phyloP scores from a whole-genome alignment of 2,113 vertebrate genomes.

The Lepisosteus osseus region DNA sequence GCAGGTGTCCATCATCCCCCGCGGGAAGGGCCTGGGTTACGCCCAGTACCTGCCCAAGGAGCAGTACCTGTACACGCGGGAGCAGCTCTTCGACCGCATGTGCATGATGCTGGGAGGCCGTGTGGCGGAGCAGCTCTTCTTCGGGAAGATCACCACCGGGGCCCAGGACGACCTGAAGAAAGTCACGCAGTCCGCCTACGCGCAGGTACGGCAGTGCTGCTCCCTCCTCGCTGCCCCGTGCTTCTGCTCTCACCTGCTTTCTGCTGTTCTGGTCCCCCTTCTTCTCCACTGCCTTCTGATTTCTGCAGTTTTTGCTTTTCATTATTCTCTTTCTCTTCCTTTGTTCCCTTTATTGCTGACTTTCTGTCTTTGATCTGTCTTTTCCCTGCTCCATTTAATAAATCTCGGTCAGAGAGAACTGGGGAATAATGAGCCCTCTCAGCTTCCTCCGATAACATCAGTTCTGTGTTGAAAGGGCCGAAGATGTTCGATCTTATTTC shows the following conservation, averaged over 20 bases:
- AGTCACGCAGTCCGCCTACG: slow-evolving; percentile 59
- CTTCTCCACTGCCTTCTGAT: too few relatives aligned
- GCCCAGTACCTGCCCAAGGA: slow-evolving; percentile 62
- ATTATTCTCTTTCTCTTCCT: too few relatives aligned
- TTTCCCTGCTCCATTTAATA: too few relatives aligned
- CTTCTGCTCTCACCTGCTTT: not conserved
- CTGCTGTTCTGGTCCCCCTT: not conserved
- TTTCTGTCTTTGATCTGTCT: too few relatives aligned
- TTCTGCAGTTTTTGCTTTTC: too few relatives aligned
- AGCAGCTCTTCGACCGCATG: slow-evolving; percentile 61
- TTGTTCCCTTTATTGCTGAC: too few relatives aligned
- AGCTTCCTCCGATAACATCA: too few relatives aligned
- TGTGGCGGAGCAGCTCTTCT: slow-evolving; percentile 63
- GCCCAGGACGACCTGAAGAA: slow-evolving; percentile 61
- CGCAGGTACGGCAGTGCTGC: slow-evolving; percentile 45
- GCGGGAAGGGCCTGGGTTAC: slow-evolving; percentile 52
- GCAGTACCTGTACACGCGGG: slow-evolving; percentile 51
- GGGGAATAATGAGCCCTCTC: too few relatives aligned
- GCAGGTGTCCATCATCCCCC: slow-evolving; percentile 62
- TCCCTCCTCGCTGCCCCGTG: not conserved
- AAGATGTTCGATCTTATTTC: too few relatives aligned
- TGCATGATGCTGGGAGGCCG: slow-evolving; percentile 62
- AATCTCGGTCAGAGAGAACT: too few relatives aligned
- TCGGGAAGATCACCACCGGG: slow-evolving; percentile 52
- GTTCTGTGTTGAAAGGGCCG: too few relatives aligned